A percentile compares a stretch with the other conserved stretches of the same genome.
Evolutionary conservation across 1,140 invertebrate species (phyloP).

Genomic region (Samia ricini): DNA sequence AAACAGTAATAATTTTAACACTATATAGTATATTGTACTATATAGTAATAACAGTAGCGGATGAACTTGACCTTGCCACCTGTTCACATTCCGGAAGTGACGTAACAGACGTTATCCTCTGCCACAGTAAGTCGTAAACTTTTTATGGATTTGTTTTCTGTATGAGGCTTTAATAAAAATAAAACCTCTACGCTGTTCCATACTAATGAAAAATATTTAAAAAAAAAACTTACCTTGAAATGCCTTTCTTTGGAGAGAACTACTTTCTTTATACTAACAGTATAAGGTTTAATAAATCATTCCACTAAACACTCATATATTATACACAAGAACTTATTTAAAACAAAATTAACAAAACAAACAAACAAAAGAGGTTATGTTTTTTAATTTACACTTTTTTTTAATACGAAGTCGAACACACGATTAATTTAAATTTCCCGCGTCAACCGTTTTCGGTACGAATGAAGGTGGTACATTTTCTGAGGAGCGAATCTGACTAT

Average conservation of each 20-base stretch:
- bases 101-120: conserved; percentile 17
- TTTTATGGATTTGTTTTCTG: background rate
- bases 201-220: background rate
- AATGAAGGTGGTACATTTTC: background rate
- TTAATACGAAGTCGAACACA: too few relatives aligned
- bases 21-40: too few relatives aligned
- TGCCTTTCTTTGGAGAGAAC: background rate
- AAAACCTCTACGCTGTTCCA: background rate
- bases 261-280: background rate
- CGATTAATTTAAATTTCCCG: background rate
- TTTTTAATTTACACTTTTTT: background rate
- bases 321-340: background rate
- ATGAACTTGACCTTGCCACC: conserved; percentile 21
- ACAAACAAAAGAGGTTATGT: background rate
- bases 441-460: background rate
- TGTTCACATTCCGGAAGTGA: conserved; percentile 18
- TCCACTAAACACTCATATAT: background rate
- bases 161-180: background rate
- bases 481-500: conserved; percentile 13
- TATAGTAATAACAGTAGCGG: background rate
- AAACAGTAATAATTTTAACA: too few relatives aligned
- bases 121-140: conserved; percentile 3
- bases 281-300: background rate
- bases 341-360: background rate
- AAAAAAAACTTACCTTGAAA: background rate